Conservation (phyloP, 2,113 vertebrate genomes). For the Choloepus hoffmanni region DNA sequence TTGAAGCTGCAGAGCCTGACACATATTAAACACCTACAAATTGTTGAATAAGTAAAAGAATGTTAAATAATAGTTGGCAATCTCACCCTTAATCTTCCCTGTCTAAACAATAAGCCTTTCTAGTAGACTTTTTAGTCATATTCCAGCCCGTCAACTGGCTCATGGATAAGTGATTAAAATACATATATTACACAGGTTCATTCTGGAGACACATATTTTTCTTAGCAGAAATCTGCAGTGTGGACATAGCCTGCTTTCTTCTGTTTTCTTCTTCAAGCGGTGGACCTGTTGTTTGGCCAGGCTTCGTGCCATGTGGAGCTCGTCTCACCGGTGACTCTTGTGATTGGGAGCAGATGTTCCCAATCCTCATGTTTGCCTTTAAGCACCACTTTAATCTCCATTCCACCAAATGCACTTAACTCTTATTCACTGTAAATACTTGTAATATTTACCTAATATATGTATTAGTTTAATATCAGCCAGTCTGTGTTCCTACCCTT, state of each 20-base stretch:
- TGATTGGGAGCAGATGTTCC: slow-evolving; percentile 53
- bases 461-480: neutral
- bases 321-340: neutral
- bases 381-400: slow-evolving; percentile 36
- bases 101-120: slow-evolving; percentile 59
- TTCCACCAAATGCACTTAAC: slow-evolving; percentile 8
- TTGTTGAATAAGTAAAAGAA: slow-evolving; percentile 55
- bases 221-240: neutral
- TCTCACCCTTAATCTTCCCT: slow-evolving; percentile 57
- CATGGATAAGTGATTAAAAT: slow-evolving; percentile 38
- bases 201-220: neutral
- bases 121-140: slow-evolving; percentile 24
- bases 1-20: neutral
- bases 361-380: neutral
- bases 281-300: neutral
- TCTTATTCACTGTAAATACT: neutral
- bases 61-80: slow-evolving; percentile 61
- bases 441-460: neutral
- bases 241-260: neutral
- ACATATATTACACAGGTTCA: neutral
- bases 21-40: neutral
- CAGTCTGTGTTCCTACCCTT: neutral
- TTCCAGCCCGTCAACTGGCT: neutral
- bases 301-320: neutral
- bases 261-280: slow-evolving; percentile 27